These are phyloP conservation scores for Champsocephalus gunnari DNA, from an alignment of 2,797 vertebrate genomes.

Conservation along the genomic window DNA sequence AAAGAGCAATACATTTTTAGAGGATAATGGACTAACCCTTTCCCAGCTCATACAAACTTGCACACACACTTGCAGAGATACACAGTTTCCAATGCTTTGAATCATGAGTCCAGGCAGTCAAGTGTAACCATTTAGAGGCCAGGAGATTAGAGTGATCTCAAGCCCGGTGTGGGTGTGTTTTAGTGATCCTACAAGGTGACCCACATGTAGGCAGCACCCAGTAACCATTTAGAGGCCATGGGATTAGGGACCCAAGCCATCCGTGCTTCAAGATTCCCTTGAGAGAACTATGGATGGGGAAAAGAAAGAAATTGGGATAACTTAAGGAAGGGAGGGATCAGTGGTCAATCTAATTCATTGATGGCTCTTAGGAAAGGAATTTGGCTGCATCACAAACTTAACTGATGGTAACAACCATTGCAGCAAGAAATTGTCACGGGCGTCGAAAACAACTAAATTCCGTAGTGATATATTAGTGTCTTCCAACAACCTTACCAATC, in stretches of 20 bases:
- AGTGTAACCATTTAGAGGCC: slow-evolving; percentile 67
- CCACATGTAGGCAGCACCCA: slow-evolving; percentile 65
- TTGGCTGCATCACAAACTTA: slow-evolving; percentile 27
- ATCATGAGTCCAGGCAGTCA: slow-evolving; percentile 57
- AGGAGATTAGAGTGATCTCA: slow-evolving; percentile 67
- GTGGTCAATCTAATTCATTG: slow-evolving; percentile 54
- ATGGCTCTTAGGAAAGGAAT: slow-evolving; percentile 49
- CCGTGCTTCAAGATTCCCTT: slow-evolving; percentile 56
- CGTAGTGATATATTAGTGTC: background rate
- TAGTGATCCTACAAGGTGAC: slow-evolving; percentile 75
- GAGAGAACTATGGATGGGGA: slow-evolving; percentile 48
- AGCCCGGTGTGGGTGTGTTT: slow-evolving; percentile 23
- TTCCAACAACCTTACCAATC: background rate
- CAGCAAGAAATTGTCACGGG: background rate
- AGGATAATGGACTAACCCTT: background rate
- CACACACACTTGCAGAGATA: background rate
- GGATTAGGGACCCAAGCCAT: slow-evolving; percentile 64
- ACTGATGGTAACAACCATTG: slow-evolving; percentile 18
- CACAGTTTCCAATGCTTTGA: slow-evolving; percentile 37
- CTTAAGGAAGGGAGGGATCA: slow-evolving; percentile 46
- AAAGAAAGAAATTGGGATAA: slow-evolving; percentile 25
- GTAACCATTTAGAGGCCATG: slow-evolving; percentile 59
- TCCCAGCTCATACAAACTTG: slow-evolving; percentile 11
- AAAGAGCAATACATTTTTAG: slow-evolving; percentile 14
- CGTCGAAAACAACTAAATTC: background rate